Conservation (phyloP, 2,113 vertebrate genomes). For the Platichthys flesus region DNA sequence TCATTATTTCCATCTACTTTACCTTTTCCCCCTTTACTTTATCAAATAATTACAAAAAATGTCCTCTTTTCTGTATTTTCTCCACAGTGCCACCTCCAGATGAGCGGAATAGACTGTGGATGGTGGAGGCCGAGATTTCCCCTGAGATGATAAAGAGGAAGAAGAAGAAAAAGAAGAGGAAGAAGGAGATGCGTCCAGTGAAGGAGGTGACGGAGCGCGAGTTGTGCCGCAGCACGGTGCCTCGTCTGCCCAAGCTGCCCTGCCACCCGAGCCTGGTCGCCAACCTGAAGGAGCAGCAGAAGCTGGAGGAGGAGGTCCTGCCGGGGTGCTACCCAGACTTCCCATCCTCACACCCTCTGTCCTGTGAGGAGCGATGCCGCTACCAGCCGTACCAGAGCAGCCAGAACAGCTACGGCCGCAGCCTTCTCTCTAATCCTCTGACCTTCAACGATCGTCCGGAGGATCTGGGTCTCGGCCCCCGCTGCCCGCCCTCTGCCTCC, state of each 20-base stretch:
- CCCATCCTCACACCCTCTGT: conserved; percentile 49
- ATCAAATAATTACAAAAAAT: not conserved
- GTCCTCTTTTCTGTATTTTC: conserved; percentile 49
- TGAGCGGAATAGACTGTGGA: conserved; percentile 89
- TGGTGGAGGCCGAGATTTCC: conserved; percentile 91
- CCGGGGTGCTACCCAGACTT: conserved; percentile 76
- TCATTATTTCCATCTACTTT: not conserved
- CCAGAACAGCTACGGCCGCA: conserved; percentile 62
- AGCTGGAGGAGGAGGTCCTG: conserved; percentile 80
- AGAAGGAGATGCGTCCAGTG: conserved; percentile 79
- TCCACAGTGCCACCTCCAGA: conserved; percentile 88
- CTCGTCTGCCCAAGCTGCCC: conserved; percentile 89
- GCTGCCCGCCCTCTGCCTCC: conserved; percentile 33
- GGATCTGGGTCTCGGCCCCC: conserved; percentile 56
- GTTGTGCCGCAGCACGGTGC: conserved; percentile 81
- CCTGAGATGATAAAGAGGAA: conserved; percentile 90
- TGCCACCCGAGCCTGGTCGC: conserved; percentile 87
- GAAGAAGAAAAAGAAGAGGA: conserved; percentile 91
- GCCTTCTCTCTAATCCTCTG: conserved; percentile 79
- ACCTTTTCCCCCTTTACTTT: not conserved
- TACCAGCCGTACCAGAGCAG: conserved; percentile 46
- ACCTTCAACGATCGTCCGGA: conserved; percentile 74
- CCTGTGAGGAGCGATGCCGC: conserved; percentile 63
- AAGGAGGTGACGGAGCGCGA: conserved; percentile 71
- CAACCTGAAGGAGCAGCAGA: conserved; percentile 67